Percentiles rank a stretch among this genome's conserved stretches.
Conservation (phyloP, 1,140 invertebrate genomes). For the Drosophila nasuta region DNA sequence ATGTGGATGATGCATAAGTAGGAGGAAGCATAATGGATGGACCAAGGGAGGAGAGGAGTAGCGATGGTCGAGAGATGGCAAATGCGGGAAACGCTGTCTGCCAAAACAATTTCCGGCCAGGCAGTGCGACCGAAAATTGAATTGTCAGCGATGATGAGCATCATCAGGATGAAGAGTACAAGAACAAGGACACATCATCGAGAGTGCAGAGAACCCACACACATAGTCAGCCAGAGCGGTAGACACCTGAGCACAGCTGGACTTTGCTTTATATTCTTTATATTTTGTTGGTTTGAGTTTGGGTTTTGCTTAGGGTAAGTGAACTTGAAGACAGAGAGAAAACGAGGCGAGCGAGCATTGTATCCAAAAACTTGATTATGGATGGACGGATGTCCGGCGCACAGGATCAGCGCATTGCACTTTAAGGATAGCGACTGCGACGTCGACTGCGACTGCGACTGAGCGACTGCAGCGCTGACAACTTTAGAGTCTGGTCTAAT, state of each 20-base stretch:
- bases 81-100: constrained; percentile 44
- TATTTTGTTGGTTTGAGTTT: too few relatives aligned
- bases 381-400: constrained; percentile 50
- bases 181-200: constrained; percentile 10
- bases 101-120: constrained; percentile 61
- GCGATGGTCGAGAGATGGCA: neutral
- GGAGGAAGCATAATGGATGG: constrained; percentile 14
- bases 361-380: constrained; percentile 43
- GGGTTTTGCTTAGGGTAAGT: constrained; percentile 27
- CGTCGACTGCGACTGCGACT: neutral
- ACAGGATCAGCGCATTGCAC: constrained; percentile 6
- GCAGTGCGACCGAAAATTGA: constrained; percentile 34
- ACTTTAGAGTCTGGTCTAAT: constrained; percentile 32
- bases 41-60: neutral
- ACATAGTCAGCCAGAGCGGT: neutral
- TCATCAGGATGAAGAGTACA: constrained; percentile 21
- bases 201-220: constrained; percentile 1
- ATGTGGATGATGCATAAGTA: constrained; percentile 56
- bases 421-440: neutral
- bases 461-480: constrained; percentile 28
- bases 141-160: constrained; percentile 44
- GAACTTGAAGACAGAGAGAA: constrained; percentile 26
- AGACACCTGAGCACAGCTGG: constrained; percentile 24
- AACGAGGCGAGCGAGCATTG: constrained; percentile 4
- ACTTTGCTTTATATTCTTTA: constrained; percentile 2